These are phyloP conservation scores for Vombatus ursinus DNA, from an alignment of 2,113 vertebrate species.

Conservation along the genomic window DNA sequence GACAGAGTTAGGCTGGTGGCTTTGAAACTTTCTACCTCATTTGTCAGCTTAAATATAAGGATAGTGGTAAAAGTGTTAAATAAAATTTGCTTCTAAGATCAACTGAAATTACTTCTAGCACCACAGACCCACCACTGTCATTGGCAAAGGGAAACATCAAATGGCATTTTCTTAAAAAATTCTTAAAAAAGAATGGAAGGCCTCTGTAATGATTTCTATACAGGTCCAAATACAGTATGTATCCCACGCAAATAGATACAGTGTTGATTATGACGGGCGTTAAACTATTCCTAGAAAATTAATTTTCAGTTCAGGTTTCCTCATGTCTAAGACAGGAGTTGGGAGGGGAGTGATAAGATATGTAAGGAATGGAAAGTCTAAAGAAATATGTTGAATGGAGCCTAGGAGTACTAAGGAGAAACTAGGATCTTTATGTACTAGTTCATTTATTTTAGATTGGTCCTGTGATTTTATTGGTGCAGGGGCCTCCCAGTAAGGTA, in stretches of 20 bases:
- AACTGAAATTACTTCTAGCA: neutral
- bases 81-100: neutral
- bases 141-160: neutral
- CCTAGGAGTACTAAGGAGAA: neutral
- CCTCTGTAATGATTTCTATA: neutral
- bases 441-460: neutral
- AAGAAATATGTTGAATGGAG: neutral
- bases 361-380: neutral
- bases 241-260: neutral
- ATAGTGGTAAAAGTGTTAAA: neutral
- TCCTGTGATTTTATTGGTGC: neutral
- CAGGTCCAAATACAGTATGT: neutral
- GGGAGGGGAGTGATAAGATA: neutral
- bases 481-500: neutral
- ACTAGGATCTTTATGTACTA: neutral
- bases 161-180: neutral
- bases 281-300: neutral
- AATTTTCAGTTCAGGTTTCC: neutral
- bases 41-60: neutral
- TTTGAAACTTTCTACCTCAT: neutral
- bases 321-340: neutral
- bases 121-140: neutral
- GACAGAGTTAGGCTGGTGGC: neutral
- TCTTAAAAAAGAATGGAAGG: too few species aligned
- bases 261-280: neutral